Evolutionary conservation across 92 coral and sea anemone genomes (phyloP).

Genomic region (Anthopleura xanthogrammica): DNA sequence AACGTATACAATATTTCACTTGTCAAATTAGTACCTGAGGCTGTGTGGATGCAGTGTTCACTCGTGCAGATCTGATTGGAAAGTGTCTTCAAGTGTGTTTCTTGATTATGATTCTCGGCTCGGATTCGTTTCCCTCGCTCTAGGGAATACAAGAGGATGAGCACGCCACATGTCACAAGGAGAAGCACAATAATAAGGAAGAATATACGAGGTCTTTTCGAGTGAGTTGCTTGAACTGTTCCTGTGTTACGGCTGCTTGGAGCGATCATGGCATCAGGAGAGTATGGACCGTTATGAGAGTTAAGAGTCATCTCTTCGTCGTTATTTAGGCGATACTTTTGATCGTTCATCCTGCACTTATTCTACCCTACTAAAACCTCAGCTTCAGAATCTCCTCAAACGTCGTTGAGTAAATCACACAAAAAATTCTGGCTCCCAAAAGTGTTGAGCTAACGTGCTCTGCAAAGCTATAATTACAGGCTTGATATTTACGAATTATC

Average conservation of each 20-base stretch:
- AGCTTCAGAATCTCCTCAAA: neutral
- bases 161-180: constrained; percentile 43
- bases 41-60: constrained; percentile 56
- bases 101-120: constrained; percentile 1
- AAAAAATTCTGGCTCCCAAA: neutral
- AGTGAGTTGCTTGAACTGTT: neutral
- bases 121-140: constrained; percentile 26
- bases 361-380: neutral
- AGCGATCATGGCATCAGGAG: constrained; percentile 22
- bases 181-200: constrained; percentile 33
- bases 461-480: neutral
- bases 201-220: constrained; percentile 33
- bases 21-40: constrained; percentile 44
- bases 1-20: neutral
- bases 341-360: constrained; percentile 15
- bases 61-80: constrained; percentile 29
- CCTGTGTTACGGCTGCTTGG: neutral
- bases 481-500: neutral
- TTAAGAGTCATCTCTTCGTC: constrained; percentile 22
- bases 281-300: constrained; percentile 21
- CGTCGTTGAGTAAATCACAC: neutral
- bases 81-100: neutral
- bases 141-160: constrained; percentile 46
- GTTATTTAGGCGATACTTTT: constrained; percentile 15
- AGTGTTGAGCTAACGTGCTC: neutral